Evolutionary conservation across 2,797 vertebrate species (phyloP), one percentile per base, ranked within the genome.

Genomic region (Sebastes oblongus): DNA sequence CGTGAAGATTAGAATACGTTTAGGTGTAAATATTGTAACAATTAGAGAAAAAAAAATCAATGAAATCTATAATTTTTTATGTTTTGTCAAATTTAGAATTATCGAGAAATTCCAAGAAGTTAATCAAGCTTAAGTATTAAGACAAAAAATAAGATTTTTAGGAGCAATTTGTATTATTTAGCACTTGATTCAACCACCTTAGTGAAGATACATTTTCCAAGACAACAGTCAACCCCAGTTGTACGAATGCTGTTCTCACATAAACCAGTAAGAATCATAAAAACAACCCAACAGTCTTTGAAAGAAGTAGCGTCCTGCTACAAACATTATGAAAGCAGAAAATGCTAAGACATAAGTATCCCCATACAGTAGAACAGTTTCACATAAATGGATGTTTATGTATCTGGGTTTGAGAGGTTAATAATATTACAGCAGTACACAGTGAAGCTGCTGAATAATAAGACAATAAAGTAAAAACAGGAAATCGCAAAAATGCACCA

Each of bases 391-490:
- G 3, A 66, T 72, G 24, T 64, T 70, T 34, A 36, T 32, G 55
- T 46, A 16, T 64, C 20, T 18, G 34, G 18, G 25, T 69, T 56
- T 74, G 11, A 83, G n/a, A 54, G 30, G 16, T 65, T 69, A 55
- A 70, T n/a, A 59, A 62, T 29, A 4, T 32, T 16, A 80, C n/a
- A 80, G 39, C 66, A 75, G 68, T 68, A 75, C 20, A 70, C 25
- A 67, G 29, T 75, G 71, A 69, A 59, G 72, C 16, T 50, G 50
- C 34, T 73, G 5, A 74, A 30, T 13, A 50, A 62, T 78, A 81
- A 90, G 81, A 91, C 75, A 60, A 81, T 25, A 30, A 59, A 86
- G 18, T 62, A 61, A 76, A 80, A 71, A 70, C 27, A 70, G n/a
- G 3, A 83, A 80, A 78, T 42, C 12, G 42, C n/a, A 46, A 68